Base-by-base conservation (phyloP, 2,888 invertebrate species). In the Acanthopleura granulata region DNA sequence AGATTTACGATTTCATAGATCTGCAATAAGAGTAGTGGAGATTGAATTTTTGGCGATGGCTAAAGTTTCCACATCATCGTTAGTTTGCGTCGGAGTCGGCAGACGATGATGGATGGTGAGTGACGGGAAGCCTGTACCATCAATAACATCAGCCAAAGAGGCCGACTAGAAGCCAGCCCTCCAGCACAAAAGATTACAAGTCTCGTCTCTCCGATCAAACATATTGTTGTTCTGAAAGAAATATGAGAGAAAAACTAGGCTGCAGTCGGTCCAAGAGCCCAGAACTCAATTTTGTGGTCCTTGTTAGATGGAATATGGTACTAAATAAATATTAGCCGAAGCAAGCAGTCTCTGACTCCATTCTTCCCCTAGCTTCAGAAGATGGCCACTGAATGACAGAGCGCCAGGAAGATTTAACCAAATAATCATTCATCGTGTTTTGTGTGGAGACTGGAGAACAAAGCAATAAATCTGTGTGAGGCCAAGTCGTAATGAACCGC, bases 401-500 rank as follows among this genome's bases (percentile, higher is more conserved):
- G 57, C 57, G 57, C 57, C 57, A 57, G n/a, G 25, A 22, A 15
- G 66, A 66, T 66, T 66, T 16, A 22, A 27, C 66, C 25, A 71
- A 49, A 71, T 49, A 40, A 71, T 71, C 40, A 71, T 40, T 71
- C 71, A 71, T 71, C 50, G 49, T 49, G 25, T 14, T 25, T 16
- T 40, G 25, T 71, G 18, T 71, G 25, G 16, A 49, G 49, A 49
- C 49, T n/a, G 71, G 15, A 49, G n/a, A 49, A 40, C 71, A 49
- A 71, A 18, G 50, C 40, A 22, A 71, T 49, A 49, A 40, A 71
- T 49, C 40, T 71, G 25, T 49, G n/a, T 49, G 71, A 40, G 71
- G 49, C 49, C 49, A 71, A 49, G 49, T 49, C 71, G 18, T 71
- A 71, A 71, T 71, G 71, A 71, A 71, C 71, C 71, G 50, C 40